Percentiles rank a stretch among this genome's conserved stretches.
Evolutionary conservation across 2,113 vertebrate species (phyloP).

Genomic region (Serinus canaria): DNA sequence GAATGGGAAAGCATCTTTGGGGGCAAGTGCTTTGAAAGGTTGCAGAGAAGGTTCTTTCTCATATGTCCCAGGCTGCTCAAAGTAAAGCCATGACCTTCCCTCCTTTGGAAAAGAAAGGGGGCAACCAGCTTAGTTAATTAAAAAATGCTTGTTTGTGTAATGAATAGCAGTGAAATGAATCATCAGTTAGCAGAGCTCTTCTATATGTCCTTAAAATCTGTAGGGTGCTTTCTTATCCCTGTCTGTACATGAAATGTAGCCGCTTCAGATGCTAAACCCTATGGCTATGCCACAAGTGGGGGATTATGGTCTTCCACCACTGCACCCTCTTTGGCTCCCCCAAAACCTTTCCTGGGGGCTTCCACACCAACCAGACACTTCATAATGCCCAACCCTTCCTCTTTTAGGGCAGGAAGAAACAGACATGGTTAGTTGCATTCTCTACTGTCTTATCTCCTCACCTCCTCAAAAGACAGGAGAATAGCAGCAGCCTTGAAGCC

Average conservation of each 20-base stretch:
- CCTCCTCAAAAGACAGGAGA: background rate
- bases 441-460: background rate
- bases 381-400: background rate
- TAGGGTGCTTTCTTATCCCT: background rate
- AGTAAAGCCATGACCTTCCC: background rate
- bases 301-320: background rate
- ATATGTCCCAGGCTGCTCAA: background rate
- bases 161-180: background rate
- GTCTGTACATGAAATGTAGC: background rate
- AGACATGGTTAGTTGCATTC: background rate
- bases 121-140: background rate
- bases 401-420: background rate
- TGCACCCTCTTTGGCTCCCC: background rate
- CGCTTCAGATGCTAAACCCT: background rate
- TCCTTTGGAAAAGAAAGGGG: background rate
- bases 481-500: background rate
- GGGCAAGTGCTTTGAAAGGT: background rate
- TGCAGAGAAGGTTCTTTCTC: background rate
- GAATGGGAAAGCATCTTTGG: background rate
- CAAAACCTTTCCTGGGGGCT: background rate
- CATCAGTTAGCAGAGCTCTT: background rate
- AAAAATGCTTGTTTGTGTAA: background rate
- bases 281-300: background rate
- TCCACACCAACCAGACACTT: background rate
- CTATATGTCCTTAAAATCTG: background rate